Conservation (phyloP, 2,888 invertebrate genomes). For the Branchellion lobata region DNA sequence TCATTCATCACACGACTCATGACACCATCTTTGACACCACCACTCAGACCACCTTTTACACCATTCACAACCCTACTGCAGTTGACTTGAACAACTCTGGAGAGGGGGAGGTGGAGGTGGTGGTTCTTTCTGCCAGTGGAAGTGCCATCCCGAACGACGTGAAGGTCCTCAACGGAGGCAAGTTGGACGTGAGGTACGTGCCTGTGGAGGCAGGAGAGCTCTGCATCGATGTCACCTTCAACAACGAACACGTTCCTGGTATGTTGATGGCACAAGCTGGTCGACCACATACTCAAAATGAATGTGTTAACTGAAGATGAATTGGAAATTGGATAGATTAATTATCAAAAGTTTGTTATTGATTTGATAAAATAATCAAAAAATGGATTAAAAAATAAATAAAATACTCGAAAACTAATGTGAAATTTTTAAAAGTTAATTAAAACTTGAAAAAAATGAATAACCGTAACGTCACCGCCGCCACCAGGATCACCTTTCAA, state of each 20-base stretch:
- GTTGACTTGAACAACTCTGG: constrained; percentile 98
- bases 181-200: constrained; percentile 86
- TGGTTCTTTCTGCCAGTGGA: constrained; percentile 72
- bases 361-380: background rate
- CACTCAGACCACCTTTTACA: no score
- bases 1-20: no score
- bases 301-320: no score
- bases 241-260: constrained; percentile 66
- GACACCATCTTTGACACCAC: no score
- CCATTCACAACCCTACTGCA: no score
- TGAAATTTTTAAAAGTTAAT: background rate
- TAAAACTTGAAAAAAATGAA: background rate
- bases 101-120: constrained; percentile 97
- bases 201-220: constrained; percentile 92
- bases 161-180: constrained; percentile 80
- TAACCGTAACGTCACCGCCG: background rate
- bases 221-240: constrained; percentile 81
- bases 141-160: constrained; percentile 52
- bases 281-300: no score
- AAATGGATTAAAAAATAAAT: no score
- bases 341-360: background rate
- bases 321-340: background rate
- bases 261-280: constrained; percentile 45
- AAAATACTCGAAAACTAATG: background rate
- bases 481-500: constrained; percentile 57